Evolutionary conservation across 2,888 invertebrate species (phyloP).

Genomic region (Octodonta nipae): DNA sequence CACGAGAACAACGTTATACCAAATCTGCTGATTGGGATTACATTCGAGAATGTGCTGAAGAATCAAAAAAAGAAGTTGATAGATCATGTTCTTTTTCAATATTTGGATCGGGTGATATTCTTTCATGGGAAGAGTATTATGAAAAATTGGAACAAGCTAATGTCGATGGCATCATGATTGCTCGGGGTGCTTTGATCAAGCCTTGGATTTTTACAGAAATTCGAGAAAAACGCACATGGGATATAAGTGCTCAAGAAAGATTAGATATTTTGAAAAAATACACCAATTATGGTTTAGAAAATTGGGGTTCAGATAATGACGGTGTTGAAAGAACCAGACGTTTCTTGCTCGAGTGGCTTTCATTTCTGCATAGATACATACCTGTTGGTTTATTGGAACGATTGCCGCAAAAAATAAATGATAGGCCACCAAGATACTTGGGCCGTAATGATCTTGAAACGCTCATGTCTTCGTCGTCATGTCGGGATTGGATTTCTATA

Average conservation of each 20-base stretch:
- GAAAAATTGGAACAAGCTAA: slow-evolving; percentile 41
- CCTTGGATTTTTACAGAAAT: slow-evolving; percentile 99
- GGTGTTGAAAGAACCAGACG: slow-evolving; percentile 85
- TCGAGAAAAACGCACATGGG: slow-evolving; percentile 79
- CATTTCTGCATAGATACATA: slow-evolving; percentile 85
- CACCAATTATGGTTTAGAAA: slow-evolving; percentile 85
- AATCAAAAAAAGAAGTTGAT: slow-evolving; percentile 69
- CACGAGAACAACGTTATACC: slow-evolving; percentile 89
- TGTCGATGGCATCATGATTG: slow-evolving; percentile 77
- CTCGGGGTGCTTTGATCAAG: slow-evolving; percentile 90
- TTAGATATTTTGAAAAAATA: slow-evolving; percentile 82
- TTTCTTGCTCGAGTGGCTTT: slow-evolving; percentile 89
- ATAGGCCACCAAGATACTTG: slow-evolving; percentile 69
- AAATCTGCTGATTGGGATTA: slow-evolving; percentile 90
- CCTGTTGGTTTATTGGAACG: slow-evolving; percentile 81
- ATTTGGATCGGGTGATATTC: slow-evolving; percentile 64
- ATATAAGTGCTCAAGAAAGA: slow-evolving; percentile 78
- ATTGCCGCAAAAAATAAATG: slow-evolving; percentile 89
- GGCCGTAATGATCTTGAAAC: slow-evolving; percentile 87
- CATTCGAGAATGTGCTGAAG: too few relatives aligned
- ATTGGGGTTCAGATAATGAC: slow-evolving; percentile 93
- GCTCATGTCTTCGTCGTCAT: slow-evolving; percentile 71
- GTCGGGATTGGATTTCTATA: slow-evolving; percentile 83
- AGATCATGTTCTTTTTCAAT: slow-evolving; percentile 65
- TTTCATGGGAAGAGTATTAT: slow-evolving; percentile 51